Conservation (phyloP, 2,797 vertebrate species). For the Cryptoblepharus egeriae region DNA sequence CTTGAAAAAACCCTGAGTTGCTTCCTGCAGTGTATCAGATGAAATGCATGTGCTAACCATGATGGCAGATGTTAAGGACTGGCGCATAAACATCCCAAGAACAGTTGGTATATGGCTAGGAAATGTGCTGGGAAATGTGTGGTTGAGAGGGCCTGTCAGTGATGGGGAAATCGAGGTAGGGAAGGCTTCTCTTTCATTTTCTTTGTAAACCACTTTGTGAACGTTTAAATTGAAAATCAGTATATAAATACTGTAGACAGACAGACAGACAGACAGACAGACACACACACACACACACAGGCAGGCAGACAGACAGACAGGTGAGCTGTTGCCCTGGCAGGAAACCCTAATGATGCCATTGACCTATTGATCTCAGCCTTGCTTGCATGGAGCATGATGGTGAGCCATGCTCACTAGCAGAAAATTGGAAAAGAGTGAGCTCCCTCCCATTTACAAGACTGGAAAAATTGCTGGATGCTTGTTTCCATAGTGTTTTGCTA, state of each 20-base stretch:
- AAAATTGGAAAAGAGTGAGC: neutral
- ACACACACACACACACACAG: no score
- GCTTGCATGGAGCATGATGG: neutral
- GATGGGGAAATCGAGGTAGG: neutral
- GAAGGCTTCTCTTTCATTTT: neutral
- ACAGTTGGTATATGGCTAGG: neutral
- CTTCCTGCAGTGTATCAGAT: neutral
- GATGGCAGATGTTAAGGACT: neutral
- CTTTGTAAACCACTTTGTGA: no score
- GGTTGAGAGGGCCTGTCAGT: neutral
- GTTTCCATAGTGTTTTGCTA: neutral
- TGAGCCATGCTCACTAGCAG: neutral
- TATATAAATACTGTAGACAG: no score
- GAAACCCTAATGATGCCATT: no score
- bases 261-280: no score
- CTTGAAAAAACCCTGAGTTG: neutral
- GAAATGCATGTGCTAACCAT: neutral
- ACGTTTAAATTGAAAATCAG: no score
- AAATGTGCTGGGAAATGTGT: neutral
- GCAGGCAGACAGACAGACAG: no score
- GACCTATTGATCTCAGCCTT: neutral
- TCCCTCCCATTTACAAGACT: neutral
- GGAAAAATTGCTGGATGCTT: constrained; percentile 2
- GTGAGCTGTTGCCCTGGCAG: no score
- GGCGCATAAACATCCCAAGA: neutral